phyloP scores from a whole-genome alignment of 1,140 invertebrate species.

The Maniola jurtina region DNA sequence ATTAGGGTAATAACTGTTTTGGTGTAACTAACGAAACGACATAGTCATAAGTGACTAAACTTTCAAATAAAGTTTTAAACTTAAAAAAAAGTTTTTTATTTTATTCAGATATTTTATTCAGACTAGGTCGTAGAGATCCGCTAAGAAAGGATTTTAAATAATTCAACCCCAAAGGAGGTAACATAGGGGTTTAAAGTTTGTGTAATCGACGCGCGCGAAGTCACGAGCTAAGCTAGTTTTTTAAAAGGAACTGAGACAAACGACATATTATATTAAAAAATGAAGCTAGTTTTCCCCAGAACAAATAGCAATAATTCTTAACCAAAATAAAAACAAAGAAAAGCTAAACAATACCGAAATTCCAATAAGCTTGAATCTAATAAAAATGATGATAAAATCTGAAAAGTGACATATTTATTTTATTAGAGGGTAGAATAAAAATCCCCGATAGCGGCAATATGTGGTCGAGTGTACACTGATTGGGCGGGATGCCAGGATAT shows the following conservation, averaged over 20 bases:
- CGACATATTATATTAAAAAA: background rate
- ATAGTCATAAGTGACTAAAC: too few species aligned
- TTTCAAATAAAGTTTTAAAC: too few species aligned
- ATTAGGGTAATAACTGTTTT: too few species aligned
- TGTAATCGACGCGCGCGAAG: background rate
- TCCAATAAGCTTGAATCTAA: slow-evolving; percentile 1
- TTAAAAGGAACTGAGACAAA: too few species aligned
- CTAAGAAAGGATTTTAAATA: too few species aligned
- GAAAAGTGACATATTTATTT: slow-evolving; percentile 4
- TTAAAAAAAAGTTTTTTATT: too few species aligned
- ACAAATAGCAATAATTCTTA: background rate
- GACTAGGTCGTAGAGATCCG: too few species aligned
- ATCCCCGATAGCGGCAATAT: background rate
- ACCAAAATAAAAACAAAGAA: background rate
- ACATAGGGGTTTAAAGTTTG: background rate
- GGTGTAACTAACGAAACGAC: too few species aligned
- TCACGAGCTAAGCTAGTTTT: too few species aligned
- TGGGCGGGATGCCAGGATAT: background rate
- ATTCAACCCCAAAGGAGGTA: too few species aligned
- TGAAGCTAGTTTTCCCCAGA: background rate
- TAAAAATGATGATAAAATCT: slow-evolving; percentile 6
- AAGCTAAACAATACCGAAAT: slow-evolving; percentile 5
- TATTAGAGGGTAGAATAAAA: slow-evolving; percentile 2
- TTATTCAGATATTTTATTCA: too few species aligned
- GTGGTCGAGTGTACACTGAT: slow-evolving; percentile 3